Evolutionary conservation across 2,113 vertebrate genomes (phyloP).

Genomic region (Climacteris rufus): DNA sequence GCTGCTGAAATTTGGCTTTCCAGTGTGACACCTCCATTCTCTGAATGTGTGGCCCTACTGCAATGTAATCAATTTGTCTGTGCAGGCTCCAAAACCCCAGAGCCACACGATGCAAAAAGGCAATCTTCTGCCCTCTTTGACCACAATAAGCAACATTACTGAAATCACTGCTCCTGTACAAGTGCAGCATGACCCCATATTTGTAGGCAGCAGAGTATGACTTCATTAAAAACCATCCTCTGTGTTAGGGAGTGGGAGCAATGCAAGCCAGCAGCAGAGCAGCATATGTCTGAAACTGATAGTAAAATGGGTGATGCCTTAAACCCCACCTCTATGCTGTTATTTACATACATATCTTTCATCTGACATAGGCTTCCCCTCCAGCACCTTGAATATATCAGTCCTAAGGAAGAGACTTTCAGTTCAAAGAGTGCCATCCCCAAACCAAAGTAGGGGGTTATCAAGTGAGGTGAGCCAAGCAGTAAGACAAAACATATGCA

Average conservation of each 20-base stretch:
- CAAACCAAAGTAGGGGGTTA: slow-evolving; percentile 50
- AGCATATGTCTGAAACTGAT: slow-evolving; percentile 38
- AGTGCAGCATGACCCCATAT: not conserved
- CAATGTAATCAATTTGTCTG: not conserved
- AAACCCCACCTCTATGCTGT: slow-evolving; percentile 16
- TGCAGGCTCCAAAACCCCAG: slow-evolving; percentile 9
- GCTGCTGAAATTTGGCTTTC: slow-evolving; percentile 23
- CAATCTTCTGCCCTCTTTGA: slow-evolving; percentile 42
- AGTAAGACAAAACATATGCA: slow-evolving; percentile 57
- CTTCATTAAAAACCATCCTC: slow-evolving; percentile 26
- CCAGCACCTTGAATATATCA: slow-evolving; percentile 57
- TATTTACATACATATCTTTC: slow-evolving; percentile 57
- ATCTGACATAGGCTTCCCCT: slow-evolving; percentile 40
- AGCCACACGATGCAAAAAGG: slow-evolving; percentile 19
- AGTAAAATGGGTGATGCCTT: slow-evolving; percentile 33
- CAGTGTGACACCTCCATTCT: not conserved
- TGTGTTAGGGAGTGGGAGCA: not conserved
- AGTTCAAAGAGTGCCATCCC: slow-evolving; percentile 52
- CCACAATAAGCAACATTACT: not conserved
- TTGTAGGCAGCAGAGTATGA: slow-evolving; percentile 14
- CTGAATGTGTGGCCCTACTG: not conserved
- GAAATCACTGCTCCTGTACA: not conserved
- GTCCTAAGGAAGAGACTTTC: slow-evolving; percentile 54
- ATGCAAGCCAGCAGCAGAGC: slow-evolving; percentile 5
- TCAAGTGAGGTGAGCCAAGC: slow-evolving; percentile 29